Evolutionary conservation across 64 coral and sea anemone genomes (phyloP).

Genomic region (Montipora efflorescens): DNA sequence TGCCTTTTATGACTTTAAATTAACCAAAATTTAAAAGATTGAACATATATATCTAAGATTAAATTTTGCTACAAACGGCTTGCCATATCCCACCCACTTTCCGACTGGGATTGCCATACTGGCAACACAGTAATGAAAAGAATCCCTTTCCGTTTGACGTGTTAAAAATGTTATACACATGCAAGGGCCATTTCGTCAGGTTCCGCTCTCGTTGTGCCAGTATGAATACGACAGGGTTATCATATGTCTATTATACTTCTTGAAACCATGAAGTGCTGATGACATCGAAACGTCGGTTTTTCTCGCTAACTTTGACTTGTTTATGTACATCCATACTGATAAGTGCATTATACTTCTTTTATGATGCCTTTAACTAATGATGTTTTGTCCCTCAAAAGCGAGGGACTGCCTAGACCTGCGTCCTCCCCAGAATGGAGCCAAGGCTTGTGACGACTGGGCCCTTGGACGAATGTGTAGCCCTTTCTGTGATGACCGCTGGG

Average conservation of each 20-base stretch:
- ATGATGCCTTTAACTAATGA: neutral
- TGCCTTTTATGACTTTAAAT: too few species aligned
- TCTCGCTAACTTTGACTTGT: neutral
- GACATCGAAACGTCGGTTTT: neutral
- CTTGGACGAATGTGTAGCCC: slow-evolving; percentile 35
- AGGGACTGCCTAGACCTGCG: slow-evolving; percentile 12
- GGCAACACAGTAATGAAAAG: neutral
- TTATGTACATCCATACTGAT: neutral
- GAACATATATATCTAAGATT: too few species aligned
- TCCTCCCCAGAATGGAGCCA: slow-evolving; percentile 62
- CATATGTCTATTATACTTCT: neutral
- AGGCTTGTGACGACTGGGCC: slow-evolving; percentile 70
- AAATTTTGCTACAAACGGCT: too few species aligned
- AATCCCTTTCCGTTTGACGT: neutral
- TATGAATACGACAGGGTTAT: neutral
- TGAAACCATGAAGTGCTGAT: neutral
- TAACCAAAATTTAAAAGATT: too few species aligned
- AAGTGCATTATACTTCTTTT: neutral
- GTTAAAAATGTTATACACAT: neutral
- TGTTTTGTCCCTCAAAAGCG: slow-evolving; percentile 17
- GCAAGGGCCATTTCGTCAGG: slow-evolving; percentile 2
- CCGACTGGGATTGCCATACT: too few species aligned
- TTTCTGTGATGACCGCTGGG: slow-evolving; percentile 40
- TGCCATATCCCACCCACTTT: too few species aligned
- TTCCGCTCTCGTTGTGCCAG: neutral